These are phyloP conservation scores for Ruditapes philippinarum DNA, from an alignment of 1,140 invertebrate species.

Conservation along the genomic window DNA sequence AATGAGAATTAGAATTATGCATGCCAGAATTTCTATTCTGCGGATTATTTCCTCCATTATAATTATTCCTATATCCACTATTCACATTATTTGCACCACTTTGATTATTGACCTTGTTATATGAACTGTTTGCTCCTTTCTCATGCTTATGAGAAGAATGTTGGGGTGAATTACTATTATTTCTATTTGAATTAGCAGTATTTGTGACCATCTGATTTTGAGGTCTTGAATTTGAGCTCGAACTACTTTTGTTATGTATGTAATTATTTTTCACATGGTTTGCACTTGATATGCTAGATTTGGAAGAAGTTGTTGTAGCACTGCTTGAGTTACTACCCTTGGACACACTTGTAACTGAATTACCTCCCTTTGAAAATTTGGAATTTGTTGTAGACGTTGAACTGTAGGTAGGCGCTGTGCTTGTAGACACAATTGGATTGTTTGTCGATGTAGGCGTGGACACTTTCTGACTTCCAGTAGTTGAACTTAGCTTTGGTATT, in stretches of 20 bases:
- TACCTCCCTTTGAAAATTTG: constrained; percentile 42
- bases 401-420: constrained; percentile 1
- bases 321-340: constrained; percentile 19
- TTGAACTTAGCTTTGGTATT: constrained; percentile 77
- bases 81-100: constrained; percentile 25
- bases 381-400: constrained; percentile 23
- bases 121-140: constrained; percentile 23
- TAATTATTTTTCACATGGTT: constrained; percentile 24
- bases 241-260: constrained; percentile 46
- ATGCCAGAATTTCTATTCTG: constrained; percentile 32
- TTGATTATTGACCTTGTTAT: constrained; percentile 51
- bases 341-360: constrained; percentile 21
- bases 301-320: constrained; percentile 38
- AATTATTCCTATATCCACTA: constrained; percentile 53
- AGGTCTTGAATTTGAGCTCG: constrained; percentile 11
- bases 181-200: constrained; percentile 38
- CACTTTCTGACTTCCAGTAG: constrained; percentile 25
- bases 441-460: constrained; percentile 40
- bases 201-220: constrained; percentile 42
- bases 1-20: constrained; percentile 35
- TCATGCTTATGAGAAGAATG: constrained; percentile 10
- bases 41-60: constrained; percentile 30
- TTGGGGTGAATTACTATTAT: constrained; percentile 28
- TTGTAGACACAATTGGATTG: constrained; percentile 50
- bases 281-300: background rate